phyloP scores from a whole-genome alignment of 2,797 vertebrate genomes.

The Alectoris magna region DNA sequence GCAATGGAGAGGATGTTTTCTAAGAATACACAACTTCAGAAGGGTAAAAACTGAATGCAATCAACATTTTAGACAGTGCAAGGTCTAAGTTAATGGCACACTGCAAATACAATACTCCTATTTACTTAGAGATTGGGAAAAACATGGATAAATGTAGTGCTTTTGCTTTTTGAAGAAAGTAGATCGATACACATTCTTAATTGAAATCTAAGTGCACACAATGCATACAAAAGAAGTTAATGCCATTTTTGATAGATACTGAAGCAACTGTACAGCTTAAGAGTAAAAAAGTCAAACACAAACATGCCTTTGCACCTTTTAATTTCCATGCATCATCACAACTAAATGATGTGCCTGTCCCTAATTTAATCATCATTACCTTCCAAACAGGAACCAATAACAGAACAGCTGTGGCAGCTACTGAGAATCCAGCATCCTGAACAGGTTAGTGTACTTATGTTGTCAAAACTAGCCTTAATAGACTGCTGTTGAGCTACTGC shows the following conservation, averaged over 20 bases:
- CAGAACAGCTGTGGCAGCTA: background rate
- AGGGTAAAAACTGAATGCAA: slow-evolving; percentile 12
- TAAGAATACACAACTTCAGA: background rate
- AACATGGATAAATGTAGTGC: background rate
- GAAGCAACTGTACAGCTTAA: background rate
- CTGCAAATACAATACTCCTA: background rate
- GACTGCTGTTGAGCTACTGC: background rate
- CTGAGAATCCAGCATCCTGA: background rate
- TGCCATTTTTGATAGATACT: background rate
- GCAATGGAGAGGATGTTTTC: background rate
- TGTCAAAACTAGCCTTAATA: background rate
- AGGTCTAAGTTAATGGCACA: background rate
- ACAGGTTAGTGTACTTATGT: background rate
- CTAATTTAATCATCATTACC: background rate
- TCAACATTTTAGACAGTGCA: background rate
- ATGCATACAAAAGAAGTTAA: background rate
- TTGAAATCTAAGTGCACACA: background rate
- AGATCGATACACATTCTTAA: background rate
- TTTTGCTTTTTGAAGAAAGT: background rate
- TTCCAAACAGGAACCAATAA: background rate
- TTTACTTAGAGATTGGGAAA: background rate
- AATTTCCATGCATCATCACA: background rate
- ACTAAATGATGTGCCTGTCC: background rate
- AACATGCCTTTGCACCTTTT: background rate
- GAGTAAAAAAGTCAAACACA: background rate